A percentile compares a stretch with the other conserved stretches of the same genome.
These are phyloP conservation scores for Zygogramma bicolorata DNA, from an alignment of 2,888 invertebrate genomes.

Conservation along the genomic window DNA sequence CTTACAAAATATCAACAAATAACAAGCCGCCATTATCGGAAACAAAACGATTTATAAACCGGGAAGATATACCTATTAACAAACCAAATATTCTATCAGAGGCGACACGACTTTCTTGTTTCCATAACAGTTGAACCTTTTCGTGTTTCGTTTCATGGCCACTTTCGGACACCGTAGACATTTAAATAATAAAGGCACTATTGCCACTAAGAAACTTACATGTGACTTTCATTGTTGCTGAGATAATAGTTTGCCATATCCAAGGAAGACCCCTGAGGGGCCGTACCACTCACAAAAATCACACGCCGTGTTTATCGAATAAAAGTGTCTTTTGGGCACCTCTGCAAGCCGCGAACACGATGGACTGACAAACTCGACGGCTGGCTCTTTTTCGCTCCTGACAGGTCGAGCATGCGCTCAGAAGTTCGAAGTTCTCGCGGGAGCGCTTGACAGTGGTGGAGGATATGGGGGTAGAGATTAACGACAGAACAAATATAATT, in stretches of 20 bases:
- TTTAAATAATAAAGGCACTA: not conserved
- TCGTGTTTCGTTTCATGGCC: not conserved
- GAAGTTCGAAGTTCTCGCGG: not conserved
- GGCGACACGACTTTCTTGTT: not conserved
- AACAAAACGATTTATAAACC: not conserved
- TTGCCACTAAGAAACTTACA: conserved; percentile 24
- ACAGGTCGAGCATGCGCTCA: conserved; percentile 14
- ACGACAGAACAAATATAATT: too few relatives aligned
- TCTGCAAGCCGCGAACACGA: conserved; percentile 30
- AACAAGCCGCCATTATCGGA: conserved; percentile 1
- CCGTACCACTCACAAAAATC: conserved; percentile 57
- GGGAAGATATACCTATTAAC: not conserved
- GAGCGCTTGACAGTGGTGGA: not conserved
- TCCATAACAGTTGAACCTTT: not conserved
- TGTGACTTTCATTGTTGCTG: conserved; percentile 52
- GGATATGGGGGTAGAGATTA: too few relatives aligned
- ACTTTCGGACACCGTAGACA: not conserved
- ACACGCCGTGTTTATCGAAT: conserved; percentile 54
- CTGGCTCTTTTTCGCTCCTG: not conserved
- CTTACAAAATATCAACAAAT: not conserved
- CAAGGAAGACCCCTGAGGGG: conserved; percentile 58
- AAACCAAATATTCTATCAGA: not conserved
- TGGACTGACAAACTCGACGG: conserved; percentile 35
- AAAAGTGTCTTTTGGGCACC: conserved; percentile 30
- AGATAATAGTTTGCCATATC: conserved; percentile 62